Percentiles rank a stretch among this genome's conserved stretches.
Conservation (phyloP, 1,140 invertebrate genomes). For the Calosoma granatense region DNA sequence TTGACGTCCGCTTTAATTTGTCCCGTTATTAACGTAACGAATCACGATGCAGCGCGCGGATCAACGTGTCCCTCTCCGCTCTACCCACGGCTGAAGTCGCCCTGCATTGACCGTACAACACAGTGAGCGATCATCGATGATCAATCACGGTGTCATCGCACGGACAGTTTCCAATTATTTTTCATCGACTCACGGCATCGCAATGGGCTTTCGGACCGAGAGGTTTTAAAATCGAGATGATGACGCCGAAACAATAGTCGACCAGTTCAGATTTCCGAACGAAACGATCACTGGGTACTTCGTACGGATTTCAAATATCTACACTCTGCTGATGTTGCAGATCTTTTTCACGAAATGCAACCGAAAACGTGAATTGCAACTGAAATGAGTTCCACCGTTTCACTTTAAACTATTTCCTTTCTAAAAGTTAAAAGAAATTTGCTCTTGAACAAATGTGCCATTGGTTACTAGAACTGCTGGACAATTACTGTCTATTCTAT, state of each 20-base stretch:
- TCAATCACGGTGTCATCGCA: conserved; percentile 2
- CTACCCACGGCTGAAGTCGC: background rate
- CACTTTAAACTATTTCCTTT: background rate
- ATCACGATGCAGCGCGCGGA: background rate
- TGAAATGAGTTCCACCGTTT: background rate
- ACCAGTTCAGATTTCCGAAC: no score
- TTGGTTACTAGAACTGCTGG: no score
- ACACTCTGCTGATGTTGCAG: background rate
- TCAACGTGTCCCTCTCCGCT: background rate
- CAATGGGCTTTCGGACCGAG: background rate
- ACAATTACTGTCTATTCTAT: no score
- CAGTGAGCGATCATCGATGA: conserved; percentile 3
- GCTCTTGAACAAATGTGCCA: no score
- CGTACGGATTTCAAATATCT: background rate
- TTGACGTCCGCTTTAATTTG: background rate
- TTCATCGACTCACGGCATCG: background rate
- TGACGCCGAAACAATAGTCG: background rate
- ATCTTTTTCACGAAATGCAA: background rate
- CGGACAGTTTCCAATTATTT: background rate
- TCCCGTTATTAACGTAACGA: background rate
- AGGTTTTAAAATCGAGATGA: background rate
- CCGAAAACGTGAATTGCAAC: background rate
- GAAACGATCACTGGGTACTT: no score
- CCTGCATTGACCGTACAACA: background rate
- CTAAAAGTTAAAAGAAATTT: no score